Base-by-base conservation (phyloP, 2,888 invertebrate genomes). In the Xiphydria camelus region DNA sequence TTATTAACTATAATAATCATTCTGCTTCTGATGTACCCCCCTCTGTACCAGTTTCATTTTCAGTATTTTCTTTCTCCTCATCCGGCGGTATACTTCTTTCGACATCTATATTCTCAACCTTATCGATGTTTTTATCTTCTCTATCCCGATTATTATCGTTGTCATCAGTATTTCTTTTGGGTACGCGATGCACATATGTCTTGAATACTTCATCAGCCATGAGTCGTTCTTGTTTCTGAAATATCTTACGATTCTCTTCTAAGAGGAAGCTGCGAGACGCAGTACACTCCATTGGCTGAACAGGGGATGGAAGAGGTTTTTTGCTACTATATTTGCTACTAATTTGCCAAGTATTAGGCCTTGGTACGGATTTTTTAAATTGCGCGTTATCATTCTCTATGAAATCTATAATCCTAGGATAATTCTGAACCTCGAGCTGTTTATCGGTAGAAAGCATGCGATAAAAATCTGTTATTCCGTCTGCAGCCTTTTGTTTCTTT, bases 381-480 rank as follows among this genome's bases (percentile, higher is more conserved):
- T n/a, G n/a, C n/a, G n/a, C 31, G 3, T 25, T 29, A 37, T 33
- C 41, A 19, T 45, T 48, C n/a, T 46, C 50, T 6, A 41, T 43
- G 7, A 70, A 66, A 37, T 70, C 67, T 2, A 68, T 38, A 1
- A 53, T 48, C 32, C 42, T 56, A 1, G 70, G 68, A 55, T 68
- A 70, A 36, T 60, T 56, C 22, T 62, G 12, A 4, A 29, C 29
- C 4, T 12, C 29, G n/a, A n/a, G n/a, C n/a, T n/a, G n/a, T n/a
- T n/a, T n/a, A n/a, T n/a, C n/a, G n/a, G n/a, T n/a, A n/a, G n/a
- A n/a, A n/a, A n/a, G n/a, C n/a, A n/a, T n/a, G n/a, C n/a, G n/a
- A n/a, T n/a, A n/a, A n/a, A n/a, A n/a, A n/a, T n/a, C n/a, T n/a
- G n/a, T n/a, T n/a, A n/a, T n/a, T n/a, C n/a, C n/a, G n/a, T n/a